Evolutionary conservation across 2,113 vertebrate species (phyloP).

Genomic region (Scomber japonicus): DNA sequence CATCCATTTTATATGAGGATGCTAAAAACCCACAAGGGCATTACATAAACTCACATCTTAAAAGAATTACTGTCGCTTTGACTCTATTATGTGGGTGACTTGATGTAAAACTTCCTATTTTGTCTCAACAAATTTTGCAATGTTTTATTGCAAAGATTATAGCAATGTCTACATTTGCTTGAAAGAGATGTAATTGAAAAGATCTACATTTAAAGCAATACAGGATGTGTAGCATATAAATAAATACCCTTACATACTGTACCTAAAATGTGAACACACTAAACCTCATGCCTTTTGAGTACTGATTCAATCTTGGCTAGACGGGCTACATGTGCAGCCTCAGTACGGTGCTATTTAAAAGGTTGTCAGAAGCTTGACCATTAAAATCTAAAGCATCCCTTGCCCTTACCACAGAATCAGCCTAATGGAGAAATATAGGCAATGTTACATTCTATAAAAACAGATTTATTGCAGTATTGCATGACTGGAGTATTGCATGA

Average conservation of each 20-base stretch:
- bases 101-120: conserved; percentile 48
- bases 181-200: no score
- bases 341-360: conserved; percentile 47
- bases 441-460: conserved; percentile 81
- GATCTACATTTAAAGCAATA: no score
- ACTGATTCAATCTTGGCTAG: not conserved
- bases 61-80: conserved; percentile 57
- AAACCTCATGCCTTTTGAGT: conserved; percentile 10
- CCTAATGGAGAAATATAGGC: conserved; percentile 82
- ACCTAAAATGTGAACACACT: not conserved
- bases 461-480: conserved; percentile 75
- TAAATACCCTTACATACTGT: not conserved
- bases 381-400: conserved; percentile 50
- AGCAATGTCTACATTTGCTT: no score
- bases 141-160: no score
- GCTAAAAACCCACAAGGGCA: conserved; percentile 58
- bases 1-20: conserved; percentile 62
- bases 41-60: conserved; percentile 64
- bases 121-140: no score
- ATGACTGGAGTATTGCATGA: conserved; percentile 64
- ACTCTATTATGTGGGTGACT: conserved; percentile 42
- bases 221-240: not conserved
- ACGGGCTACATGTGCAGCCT: not conserved
- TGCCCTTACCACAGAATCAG: conserved; percentile 37
- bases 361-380: conserved; percentile 57